These are phyloP conservation scores for Gallinago nigripennis DNA, from an alignment of 2,797 vertebrate species.

Conservation along the genomic window DNA sequence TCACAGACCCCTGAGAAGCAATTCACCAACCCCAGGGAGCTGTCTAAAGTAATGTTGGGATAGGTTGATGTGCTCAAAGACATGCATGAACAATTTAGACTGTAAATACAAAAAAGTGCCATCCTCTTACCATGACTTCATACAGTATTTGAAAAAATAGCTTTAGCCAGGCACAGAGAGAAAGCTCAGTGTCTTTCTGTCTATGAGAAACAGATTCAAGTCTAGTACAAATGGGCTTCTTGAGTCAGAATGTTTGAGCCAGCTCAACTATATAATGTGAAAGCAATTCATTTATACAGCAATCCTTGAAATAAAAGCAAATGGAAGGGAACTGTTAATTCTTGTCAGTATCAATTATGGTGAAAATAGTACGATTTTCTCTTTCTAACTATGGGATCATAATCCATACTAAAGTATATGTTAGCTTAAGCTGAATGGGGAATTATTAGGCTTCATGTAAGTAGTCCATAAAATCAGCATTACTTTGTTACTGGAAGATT, in stretches of 20 bases:
- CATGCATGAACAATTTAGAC: not conserved
- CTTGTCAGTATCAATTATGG: conserved; percentile 20
- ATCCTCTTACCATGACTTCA: not conserved
- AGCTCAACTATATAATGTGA: not conserved
- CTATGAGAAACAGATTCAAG: not conserved
- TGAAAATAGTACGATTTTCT: conserved; percentile 35
- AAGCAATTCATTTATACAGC: not conserved
- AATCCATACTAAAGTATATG: conserved; percentile 16
- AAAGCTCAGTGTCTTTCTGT: not conserved
- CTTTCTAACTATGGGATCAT: not conserved
- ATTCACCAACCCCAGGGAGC: not conserved
- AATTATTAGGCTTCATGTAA: conserved; percentile 23
- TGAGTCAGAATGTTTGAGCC: not conserved
- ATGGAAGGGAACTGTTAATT: conserved; percentile 32
- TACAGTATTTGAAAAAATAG: not conserved
- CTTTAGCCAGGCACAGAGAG: not conserved
- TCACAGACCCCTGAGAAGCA: not conserved
- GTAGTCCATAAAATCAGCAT: conserved; percentile 36
- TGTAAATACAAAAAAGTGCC: not conserved
- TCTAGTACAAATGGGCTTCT: not conserved
- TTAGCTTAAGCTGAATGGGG: conserved; percentile 26
- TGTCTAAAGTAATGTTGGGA: not conserved
- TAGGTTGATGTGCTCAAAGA: not conserved
- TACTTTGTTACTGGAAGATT: conserved; percentile 52
- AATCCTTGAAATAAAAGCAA: conserved; percentile 33